Evolutionary conservation across 2,888 invertebrate genomes (phyloP).

Genomic region (Ceraclea dissimilis): DNA sequence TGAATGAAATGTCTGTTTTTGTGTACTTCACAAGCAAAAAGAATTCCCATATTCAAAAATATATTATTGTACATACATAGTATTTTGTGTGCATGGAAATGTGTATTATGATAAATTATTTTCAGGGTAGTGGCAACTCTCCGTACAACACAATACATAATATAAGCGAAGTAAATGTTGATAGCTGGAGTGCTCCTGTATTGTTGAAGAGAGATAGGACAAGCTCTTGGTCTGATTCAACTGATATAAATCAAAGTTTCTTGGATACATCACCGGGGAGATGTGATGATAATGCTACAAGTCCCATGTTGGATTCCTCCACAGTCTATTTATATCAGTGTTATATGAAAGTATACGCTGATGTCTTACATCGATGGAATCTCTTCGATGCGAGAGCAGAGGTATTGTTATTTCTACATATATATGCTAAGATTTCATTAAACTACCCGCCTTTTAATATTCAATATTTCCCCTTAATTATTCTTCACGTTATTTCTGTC

Average conservation of each 20-base stretch:
- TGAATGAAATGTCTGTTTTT: too few species aligned
- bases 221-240: slow-evolving; percentile 81
- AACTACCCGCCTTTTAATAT: too few species aligned
- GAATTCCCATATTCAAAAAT: too few species aligned
- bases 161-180: slow-evolving; percentile 62
- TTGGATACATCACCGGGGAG: slow-evolving; percentile 33
- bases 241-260: slow-evolving; percentile 54
- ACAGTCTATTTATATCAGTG: slow-evolving; percentile 63
- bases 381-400: slow-evolving; percentile 70
- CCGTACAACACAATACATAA: slow-evolving; percentile 85
- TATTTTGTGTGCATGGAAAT: too few species aligned
- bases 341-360: slow-evolving; percentile 82
- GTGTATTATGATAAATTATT: slow-evolving; percentile 7
- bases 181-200: slow-evolving; percentile 68
- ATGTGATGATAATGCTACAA: slow-evolving; percentile 33
- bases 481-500: too few species aligned
- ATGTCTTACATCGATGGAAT: slow-evolving; percentile 80
- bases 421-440: not conserved
- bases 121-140: slow-evolving; percentile 57
- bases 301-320: slow-evolving; percentile 41
- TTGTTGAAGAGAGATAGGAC: slow-evolving; percentile 67
- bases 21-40: too few species aligned
- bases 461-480: too few species aligned
- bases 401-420: slow-evolving; percentile 49
- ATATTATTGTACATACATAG: too few species aligned